phyloP scores from a whole-genome alignment of 2,113 vertebrate genomes.

The Heloderma charlesbogerti region DNA sequence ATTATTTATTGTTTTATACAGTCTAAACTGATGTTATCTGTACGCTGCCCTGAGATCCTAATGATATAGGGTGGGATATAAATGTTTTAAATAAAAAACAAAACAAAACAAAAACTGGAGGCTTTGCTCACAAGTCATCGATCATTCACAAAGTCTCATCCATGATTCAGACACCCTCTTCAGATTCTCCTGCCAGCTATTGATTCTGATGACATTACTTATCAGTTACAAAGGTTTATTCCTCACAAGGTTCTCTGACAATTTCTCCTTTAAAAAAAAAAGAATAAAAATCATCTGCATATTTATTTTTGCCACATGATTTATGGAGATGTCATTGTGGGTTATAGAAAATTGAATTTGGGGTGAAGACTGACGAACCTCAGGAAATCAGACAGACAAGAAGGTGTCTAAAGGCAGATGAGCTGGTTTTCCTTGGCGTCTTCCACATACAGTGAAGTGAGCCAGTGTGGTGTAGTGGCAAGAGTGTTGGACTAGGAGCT shows the following conservation, averaged over 20 bases:
- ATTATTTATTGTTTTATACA: no score
- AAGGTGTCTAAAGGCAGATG: conserved; percentile 59
- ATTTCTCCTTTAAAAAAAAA: conserved; percentile 56
- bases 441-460: conserved; percentile 9
- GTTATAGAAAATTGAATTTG: conserved; percentile 76
- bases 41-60: no score
- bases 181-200: conserved; percentile 76
- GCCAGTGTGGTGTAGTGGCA: no score
- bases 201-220: conserved; percentile 81
- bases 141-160: conserved; percentile 70
- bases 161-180: conserved; percentile 73
- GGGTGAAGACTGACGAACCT: conserved; percentile 58
- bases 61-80: no score
- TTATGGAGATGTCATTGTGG: conserved; percentile 72
- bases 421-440: conserved; percentile 58
- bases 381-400: conserved; percentile 69
- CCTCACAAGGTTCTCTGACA: conserved; percentile 69
- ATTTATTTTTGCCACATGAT: conserved; percentile 80
- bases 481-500: no score
- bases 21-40: no score
- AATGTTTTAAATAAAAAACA: no score
- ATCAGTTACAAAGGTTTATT: conserved; percentile 83
- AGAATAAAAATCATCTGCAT: conserved; percentile 49
- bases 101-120: conserved; percentile 30
- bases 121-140: conserved; percentile 70